These are phyloP conservation scores for Meriones psammophilus DNA, from an alignment of 2,797 vertebrate species.

Conservation along the genomic window DNA sequence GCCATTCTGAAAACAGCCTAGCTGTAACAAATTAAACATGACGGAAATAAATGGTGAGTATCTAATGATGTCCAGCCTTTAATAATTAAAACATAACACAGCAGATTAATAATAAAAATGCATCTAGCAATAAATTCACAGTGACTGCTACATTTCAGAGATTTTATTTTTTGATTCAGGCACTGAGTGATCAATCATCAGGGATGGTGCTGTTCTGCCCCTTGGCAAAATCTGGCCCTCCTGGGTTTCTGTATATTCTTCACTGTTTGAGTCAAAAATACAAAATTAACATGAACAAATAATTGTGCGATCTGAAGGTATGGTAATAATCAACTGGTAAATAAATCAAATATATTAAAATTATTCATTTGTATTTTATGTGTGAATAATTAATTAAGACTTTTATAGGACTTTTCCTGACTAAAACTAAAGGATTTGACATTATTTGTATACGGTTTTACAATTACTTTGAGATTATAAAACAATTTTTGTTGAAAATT, in stretches of 20 bases:
- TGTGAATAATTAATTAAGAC: neutral
- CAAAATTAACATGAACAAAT: neutral
- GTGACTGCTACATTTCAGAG: neutral
- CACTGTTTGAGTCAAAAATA: neutral
- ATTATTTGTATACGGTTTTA: neutral
- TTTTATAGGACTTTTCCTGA: neutral
- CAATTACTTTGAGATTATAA: neutral
- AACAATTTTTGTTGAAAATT: neutral
- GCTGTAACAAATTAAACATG: neutral
- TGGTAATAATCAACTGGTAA: neutral
- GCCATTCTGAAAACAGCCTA: neutral
- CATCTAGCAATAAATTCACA: neutral
- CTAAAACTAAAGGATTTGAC: slow-evolving; percentile 33
- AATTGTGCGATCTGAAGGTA: neutral
- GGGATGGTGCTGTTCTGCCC: neutral
- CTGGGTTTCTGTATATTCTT: neutral
- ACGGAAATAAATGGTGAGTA: neutral
- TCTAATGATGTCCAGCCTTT: neutral
- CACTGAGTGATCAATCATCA: neutral
- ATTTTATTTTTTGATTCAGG: neutral
- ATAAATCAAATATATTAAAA: slow-evolving; percentile 16
- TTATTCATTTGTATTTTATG: slow-evolving; percentile 10
- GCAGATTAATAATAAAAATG: slow-evolving; percentile 11
- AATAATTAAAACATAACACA: slow-evolving; percentile 27
- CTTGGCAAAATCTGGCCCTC: neutral